Base-by-base conservation (phyloP, 2,888 invertebrate genomes). In the Arenicola marina region DNA sequence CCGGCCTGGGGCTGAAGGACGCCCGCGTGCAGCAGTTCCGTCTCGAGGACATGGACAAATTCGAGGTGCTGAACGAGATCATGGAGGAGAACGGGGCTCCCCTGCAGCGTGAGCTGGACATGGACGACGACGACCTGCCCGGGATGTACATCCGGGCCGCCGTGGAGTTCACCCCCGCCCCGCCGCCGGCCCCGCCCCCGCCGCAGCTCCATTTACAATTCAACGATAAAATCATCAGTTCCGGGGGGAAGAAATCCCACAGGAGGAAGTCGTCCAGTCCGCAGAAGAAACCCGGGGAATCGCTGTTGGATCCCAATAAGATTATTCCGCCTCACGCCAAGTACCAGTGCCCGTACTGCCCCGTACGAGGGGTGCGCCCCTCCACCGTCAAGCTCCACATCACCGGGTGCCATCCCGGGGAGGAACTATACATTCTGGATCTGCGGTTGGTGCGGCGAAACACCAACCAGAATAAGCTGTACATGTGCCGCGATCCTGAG, bases 281-380 rank as follows among this genome's bases (percentile, higher is more conserved):
- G 11, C n/a, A n/a, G n/a, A n/a, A n/a, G n/a, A n/a, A n/a, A n/a
- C n/a, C n/a, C n/a, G n/a, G n/a, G n/a, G n/a, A n/a, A n/a, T n/a
- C n/a, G n/a, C n/a, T n/a, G n/a, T n/a, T n/a, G n/a, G n/a, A n/a
- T n/a, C n/a, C n/a, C n/a, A n/a, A n/a, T n/a, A n/a, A n/a, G n/a
- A n/a, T n/a, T n/a, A n/a, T n/a, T n/a, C n/a, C n/a, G n/a, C n/a
- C n/a, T n/a, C 48, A 48, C 24, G 48, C 48, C 15, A 48, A 48
- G 48, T 48, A 48, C 48, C 48, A 48, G 26, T 48, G 48, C 24
- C 48, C 48, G 7, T 48, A 48, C 26, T 48, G 48, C 48, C 15
- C 18, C 48, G 24, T 24, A 11, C 15, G 48, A 48, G 48, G 48
- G 7, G 48, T 48, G 11, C 15, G 48, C 7, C 48, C 48, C 11